Base-by-base conservation (phyloP, 37 sponge, comb jelly and placozoan genomes). In the Cliona cf. orientalis region DNA sequence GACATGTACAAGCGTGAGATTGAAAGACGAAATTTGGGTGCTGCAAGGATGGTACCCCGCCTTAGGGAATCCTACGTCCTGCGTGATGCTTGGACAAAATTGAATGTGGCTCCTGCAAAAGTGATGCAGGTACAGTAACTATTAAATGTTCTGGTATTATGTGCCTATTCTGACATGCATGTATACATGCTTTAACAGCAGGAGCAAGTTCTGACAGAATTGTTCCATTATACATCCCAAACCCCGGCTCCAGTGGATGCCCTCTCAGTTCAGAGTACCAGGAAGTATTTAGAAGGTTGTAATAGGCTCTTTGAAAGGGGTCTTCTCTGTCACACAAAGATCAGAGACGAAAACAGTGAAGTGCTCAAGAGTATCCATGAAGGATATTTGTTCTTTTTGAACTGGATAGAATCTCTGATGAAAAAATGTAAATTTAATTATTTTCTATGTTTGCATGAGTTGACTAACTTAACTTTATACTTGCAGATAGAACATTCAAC, bases 61-160 rank as follows among this genome's bases (percentile, higher is more conserved):
- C 53, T 82, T 2, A 58, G 53, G 22, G 74, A 82, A 40, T 11
- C 45, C 2, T 43, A 82, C 32, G 49, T 82, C 40, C 25, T 59
- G 5, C 42, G 83, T 5, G 81, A 80, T 34, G 33, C 71, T 19
- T 80, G 81, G 81, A 80, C 71, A 14, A 68, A 69, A 31, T 34
- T 82, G 4, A 82, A 82, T 59, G 83, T 82, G 19, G 53, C 46
- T 1, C 83, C 83, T 32, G 83, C 83, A 5, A 82, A 82, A 59
- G 36, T 82, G 19, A 82, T 82, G 83, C 83, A 82, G 80, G 79
- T 78, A 65, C 58, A 42, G 35, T 34, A 53, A 22, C 22, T 38
- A 36, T 4, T 23, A 45, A 44, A 3, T 33, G 53, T 19, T 14
- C 9, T 49, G 14, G 14, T 49, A 49, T 25, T 61, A 17, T n/a